Evolutionary conservation across 1,140 invertebrate genomes (phyloP), one percentile per base, ranked within the genome.

Genomic region (Sogatella furcifera): DNA sequence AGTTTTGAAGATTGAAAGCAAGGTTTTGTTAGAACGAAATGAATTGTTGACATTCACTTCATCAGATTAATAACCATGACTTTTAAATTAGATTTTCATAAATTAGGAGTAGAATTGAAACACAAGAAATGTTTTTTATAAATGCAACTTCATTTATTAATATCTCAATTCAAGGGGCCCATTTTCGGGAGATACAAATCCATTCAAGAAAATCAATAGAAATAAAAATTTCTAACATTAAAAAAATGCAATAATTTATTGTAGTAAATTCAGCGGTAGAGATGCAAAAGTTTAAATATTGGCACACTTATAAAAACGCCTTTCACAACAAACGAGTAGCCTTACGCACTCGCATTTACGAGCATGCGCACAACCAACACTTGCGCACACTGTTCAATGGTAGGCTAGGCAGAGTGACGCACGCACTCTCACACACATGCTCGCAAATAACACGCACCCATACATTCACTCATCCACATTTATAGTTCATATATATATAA

Each of bases 81-180:
- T 28, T 28, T 4, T 28, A 28, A 3, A 8, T 4, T 38, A 38
- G 34, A 38, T 13, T 38, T 38, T 10, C 9, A 11, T 38, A 38
- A 9, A 38, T 38, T 13, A 38, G 21, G 59, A 49, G 17, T 13
- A 60, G 13, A 54, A 60, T 42, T 19, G 43, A 62, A 62, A 62
- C 43, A 62, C 19, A 17, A 44, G 15, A 41, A 14, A 49, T 49
- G 46, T 19, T 38, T 38, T 38, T 38, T 53, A 58, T 64, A 66
- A 64, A 66, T 64, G 62, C 62, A 66, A 64, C 65, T 62, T 62
- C 60, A 57, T 65, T 64, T 66, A 62, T 64, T 64, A 54, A 62
- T 56, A 57, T 49, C 61, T 60, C 57, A 52, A 60, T 60, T 54
- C 22, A 42, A 60, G 62, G 62, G 62, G 56, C 60, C 54, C 60